phyloP scores from a whole-genome alignment of 2,113 vertebrate genomes.

The Diadophis punctatus region DNA sequence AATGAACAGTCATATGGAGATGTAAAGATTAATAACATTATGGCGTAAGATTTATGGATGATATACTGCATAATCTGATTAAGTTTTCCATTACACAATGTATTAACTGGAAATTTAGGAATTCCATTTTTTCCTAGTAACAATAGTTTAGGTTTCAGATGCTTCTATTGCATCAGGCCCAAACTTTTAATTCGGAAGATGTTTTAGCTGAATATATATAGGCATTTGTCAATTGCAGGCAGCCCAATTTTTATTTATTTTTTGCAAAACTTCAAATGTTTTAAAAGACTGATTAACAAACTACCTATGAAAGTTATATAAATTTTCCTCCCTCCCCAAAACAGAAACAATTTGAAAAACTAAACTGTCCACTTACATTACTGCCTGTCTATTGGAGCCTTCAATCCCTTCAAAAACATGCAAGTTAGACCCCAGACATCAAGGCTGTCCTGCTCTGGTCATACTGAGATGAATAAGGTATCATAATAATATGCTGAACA shows the following conservation, averaged over 20 bases:
- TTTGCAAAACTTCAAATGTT: background rate
- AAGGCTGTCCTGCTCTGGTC: background rate
- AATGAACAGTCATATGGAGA: background rate
- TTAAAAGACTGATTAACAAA: background rate
- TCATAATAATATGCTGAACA: background rate
- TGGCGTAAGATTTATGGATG: background rate
- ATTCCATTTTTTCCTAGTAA: background rate
- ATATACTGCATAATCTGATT: background rate
- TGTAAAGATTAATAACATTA: background rate
- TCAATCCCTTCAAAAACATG: background rate
- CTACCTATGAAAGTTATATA: background rate
- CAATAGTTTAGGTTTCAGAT: background rate
- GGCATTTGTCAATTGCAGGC: background rate
- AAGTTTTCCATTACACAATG: background rate
- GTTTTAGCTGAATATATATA: background rate
- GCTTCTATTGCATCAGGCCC: background rate
- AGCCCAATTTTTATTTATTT: background rate
- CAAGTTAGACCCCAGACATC: background rate
- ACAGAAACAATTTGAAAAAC: background rate
- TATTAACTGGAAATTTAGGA: background rate
- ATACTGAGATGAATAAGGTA: background rate
- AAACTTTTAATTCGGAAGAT: background rate
- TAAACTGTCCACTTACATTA: background rate
- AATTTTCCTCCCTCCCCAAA: background rate
- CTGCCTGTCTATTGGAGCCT: background rate